phyloP scores from a whole-genome alignment of 2,888 invertebrate genomes.

The Hylaea fasciaria region DNA sequence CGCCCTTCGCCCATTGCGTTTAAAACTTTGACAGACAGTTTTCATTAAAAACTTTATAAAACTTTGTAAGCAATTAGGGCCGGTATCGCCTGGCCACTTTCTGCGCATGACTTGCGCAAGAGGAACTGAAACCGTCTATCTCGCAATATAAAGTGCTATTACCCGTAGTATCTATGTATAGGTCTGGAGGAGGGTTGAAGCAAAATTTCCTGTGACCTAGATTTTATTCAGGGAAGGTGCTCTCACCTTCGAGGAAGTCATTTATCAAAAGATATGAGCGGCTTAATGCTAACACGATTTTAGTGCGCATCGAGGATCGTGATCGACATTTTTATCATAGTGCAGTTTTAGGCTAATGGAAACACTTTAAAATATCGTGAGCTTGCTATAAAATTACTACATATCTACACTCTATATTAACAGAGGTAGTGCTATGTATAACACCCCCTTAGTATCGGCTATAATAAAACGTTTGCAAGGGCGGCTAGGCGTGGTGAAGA shows the following conservation, averaged over 20 bases:
- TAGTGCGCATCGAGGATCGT: slow-evolving; percentile 30
- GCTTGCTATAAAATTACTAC: no score
- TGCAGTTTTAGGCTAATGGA: slow-evolving; percentile 16
- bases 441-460: no score
- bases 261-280: slow-evolving; percentile 49
- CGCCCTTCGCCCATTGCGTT: slow-evolving; percentile 41
- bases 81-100: slow-evolving; percentile 50
- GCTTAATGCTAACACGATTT: slow-evolving; percentile 38
- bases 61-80: slow-evolving; percentile 54
- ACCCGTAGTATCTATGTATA: slow-evolving; percentile 40
- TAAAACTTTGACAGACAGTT: slow-evolving; percentile 47
- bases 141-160: slow-evolving; percentile 35
- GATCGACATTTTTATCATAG: slow-evolving; percentile 15
- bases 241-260: slow-evolving; percentile 46
- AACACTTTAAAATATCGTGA: not conserved
- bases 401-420: no score
- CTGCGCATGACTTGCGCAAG: slow-evolving; percentile 79
- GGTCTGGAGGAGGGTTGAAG: slow-evolving; percentile 49
- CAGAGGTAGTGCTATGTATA: no score
- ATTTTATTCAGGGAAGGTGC: slow-evolving; percentile 57
- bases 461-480: no score
- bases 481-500: no score
- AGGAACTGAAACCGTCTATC: slow-evolving; percentile 56
- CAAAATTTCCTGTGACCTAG: slow-evolving; percentile 70
- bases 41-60: slow-evolving; percentile 57